Base-by-base conservation (phyloP, 2,113 vertebrate species). In the Peromyscus californicus region DNA sequence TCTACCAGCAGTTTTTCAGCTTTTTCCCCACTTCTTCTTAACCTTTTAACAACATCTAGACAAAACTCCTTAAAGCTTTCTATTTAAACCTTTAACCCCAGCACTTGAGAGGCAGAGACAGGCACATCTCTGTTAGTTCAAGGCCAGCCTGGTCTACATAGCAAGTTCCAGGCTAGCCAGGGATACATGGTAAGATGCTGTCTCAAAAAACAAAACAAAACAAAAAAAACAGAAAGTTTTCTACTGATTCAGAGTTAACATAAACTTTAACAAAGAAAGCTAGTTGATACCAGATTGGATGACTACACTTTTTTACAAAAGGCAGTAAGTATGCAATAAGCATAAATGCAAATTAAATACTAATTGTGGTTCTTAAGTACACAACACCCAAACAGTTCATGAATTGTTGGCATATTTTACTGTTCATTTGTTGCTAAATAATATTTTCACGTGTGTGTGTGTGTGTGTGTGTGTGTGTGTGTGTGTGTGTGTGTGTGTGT, bases 351-450 rank as follows among this genome's bases (percentile, higher is more conserved):
- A 89, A 94, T 67, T 91, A 29, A 96, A 24, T 89, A 96, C 45
- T 96, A 85, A 54, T 1, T 39, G 39, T 85, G 48, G 21, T 94
- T 0, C 33, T 80, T 85, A 93, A 70, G 22, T 45, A 90, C 15
- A 92, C 67, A 96, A 75, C 1, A 95, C 8, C 48, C 42, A 92
- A 78, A n/a, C 17, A 80, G 79, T 80, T 85, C 45, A 82, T 65
- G 54, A 97, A 96, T 54, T 95, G 13, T 89, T 12, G 84, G 36
- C 33, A 80, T 63, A 90, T 76, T 65, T 61, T 94, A 96, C 61
- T 93, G 36, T 75, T 94, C 82, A 24, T 82, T 92, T 61, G 75
- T 24, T 89, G 24, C 31, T 88, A 45, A 42, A 87, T 93, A 97
- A 24, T 7, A 83, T 78, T 84, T 51, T 80, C 74, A 90, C 36